These are phyloP conservation scores for Troilus luridus DNA, from an alignment of 2,888 invertebrate genomes.

Conservation along the genomic window DNA sequence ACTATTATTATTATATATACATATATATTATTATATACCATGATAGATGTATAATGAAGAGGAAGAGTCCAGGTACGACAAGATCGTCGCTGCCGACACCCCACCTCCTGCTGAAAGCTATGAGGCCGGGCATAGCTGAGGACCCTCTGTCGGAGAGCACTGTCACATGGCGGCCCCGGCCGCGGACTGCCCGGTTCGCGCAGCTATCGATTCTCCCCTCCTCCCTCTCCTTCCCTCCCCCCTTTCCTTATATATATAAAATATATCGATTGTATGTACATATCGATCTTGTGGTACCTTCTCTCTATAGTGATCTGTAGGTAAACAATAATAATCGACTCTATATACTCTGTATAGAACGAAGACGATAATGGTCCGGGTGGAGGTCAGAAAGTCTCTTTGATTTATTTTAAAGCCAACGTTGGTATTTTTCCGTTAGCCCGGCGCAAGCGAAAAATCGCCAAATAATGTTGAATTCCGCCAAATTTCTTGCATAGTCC, in stretches of 20 bases:
- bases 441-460: too few relatives aligned
- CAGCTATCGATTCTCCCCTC: neutral
- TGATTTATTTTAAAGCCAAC: too few relatives aligned
- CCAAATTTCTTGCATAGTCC: too few relatives aligned
- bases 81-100: constrained; percentile 91
- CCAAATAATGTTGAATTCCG: too few relatives aligned
- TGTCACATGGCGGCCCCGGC: constrained; percentile 11
- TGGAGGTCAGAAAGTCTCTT: too few relatives aligned
- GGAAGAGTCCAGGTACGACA: constrained; percentile 85
- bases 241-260: neutral
- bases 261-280: neutral
- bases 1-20: too few relatives aligned
- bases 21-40: constrained; percentile 74
- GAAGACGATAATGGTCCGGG: too few relatives aligned
- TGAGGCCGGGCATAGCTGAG: constrained; percentile 83
- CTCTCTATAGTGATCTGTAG: neutral
- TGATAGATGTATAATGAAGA: constrained; percentile 81
- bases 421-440: too few relatives aligned
- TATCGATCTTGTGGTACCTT: neutral
- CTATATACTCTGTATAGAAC: too few relatives aligned
- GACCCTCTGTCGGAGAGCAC: neutral
- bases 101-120: constrained; percentile 88
- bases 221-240: neutral
- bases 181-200: neutral
- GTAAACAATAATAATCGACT: neutral